Conservation (phyloP, 2,888 invertebrate species). For the Chloroclysta siterata region DNA sequence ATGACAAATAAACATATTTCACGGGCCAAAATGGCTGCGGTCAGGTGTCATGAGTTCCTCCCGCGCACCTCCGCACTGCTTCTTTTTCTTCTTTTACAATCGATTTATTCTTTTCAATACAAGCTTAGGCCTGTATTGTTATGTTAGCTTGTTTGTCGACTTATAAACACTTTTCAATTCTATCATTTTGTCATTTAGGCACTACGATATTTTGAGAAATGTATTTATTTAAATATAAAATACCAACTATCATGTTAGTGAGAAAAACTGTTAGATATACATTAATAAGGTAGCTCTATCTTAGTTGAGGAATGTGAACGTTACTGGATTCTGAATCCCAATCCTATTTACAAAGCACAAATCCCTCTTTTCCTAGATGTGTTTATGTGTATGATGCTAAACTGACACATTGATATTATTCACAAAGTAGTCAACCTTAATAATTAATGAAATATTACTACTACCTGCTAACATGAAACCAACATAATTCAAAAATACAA, state of each 20-base stretch:
- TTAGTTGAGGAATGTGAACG: neutral
- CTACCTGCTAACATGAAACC: slow-evolving; percentile 61
- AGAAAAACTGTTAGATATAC: too few species aligned
- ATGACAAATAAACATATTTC: slow-evolving; percentile 85
- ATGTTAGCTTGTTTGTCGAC: slow-evolving; percentile 56
- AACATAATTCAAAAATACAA: slow-evolving; percentile 77
- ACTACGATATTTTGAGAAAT: neutral
- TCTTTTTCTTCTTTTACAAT: slow-evolving; percentile 76
- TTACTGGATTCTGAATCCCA: neutral
- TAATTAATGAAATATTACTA: slow-evolving; percentile 56
- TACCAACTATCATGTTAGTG: too few species aligned
- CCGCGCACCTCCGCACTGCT: slow-evolving; percentile 52
- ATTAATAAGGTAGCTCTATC: neutral
- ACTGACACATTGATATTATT: neutral
- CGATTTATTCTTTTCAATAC: slow-evolving; percentile 78
- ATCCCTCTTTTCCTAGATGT: neutral
- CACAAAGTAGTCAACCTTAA: slow-evolving; percentile 46
- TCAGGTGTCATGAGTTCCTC: slow-evolving; percentile 78
- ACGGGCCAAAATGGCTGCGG: slow-evolving; percentile 84
- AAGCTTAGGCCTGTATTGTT: slow-evolving; percentile 49
- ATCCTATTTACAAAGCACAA: neutral
- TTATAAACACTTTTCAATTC: slow-evolving; percentile 39
- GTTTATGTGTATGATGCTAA: too few species aligned
- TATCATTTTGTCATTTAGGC: slow-evolving; percentile 33
- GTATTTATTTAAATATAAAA: neutral